phyloP scores from a whole-genome alignment of 2,888 invertebrate genomes.

The Arctia plantaginis region DNA sequence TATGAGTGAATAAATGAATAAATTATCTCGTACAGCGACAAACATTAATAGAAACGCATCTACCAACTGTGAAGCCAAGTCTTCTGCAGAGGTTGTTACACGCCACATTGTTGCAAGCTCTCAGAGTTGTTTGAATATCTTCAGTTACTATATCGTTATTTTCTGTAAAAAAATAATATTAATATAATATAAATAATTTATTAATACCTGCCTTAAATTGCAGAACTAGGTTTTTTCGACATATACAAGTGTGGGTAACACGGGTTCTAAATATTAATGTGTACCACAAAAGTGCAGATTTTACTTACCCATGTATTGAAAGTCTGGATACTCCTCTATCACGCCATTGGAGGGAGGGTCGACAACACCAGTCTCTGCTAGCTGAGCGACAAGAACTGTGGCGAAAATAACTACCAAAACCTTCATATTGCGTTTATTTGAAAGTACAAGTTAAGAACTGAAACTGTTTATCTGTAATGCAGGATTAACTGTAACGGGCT shows the following conservation, averaged over 20 bases:
- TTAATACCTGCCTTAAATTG: no score
- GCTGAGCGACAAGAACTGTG: conserved; percentile 15
- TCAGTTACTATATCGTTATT: not conserved
- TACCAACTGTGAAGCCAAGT: conserved; percentile 4
- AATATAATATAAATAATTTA: no score
- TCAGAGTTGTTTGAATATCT: not conserved
- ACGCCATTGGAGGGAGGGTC: conserved; percentile 5
- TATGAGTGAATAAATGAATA: not conserved
- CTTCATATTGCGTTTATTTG: conserved; percentile 28
- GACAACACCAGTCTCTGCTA: conserved; percentile 1
- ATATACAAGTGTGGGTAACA: no score
- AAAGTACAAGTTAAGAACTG: not conserved
- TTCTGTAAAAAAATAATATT: not conserved
- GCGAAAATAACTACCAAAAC: conserved; percentile 10
- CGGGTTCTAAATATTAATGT: not conserved
- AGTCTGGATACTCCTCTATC: conserved; percentile 19
- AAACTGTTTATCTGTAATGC: not conserved
- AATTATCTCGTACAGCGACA: conserved; percentile 4
- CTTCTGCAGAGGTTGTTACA: not conserved
- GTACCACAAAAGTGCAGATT: not conserved
- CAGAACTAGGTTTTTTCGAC: no score
- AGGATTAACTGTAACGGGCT: not conserved
- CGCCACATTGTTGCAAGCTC: not conserved
- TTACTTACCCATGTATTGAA: not conserved
- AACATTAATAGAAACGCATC: not conserved